A percentile compares a stretch with the other conserved stretches of the same genome.
These are phyloP conservation scores for Temnothorax unifasciatus DNA, from an alignment of 2,888 invertebrate genomes.

Conservation along the genomic window DNA sequence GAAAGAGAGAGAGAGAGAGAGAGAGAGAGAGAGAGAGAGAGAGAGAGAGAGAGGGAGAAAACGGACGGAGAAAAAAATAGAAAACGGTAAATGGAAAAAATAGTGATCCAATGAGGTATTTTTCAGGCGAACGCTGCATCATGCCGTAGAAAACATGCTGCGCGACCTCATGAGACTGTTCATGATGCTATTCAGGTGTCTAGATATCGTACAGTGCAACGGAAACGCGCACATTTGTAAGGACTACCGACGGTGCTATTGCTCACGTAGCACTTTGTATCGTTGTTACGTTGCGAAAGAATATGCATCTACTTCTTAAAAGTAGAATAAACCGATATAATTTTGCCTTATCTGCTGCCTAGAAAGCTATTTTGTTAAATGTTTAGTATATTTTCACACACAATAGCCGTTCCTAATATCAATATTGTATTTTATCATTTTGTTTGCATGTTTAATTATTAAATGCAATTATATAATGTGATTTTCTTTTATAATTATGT, in stretches of 20 bases:
- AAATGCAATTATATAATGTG: background rate
- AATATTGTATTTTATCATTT: background rate
- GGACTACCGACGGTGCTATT: constrained; percentile 11
- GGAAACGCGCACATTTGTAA: constrained; percentile 65
- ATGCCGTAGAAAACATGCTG: constrained; percentile 71
- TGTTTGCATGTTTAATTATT: background rate
- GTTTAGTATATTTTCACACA: background rate
- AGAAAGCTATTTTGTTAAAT: background rate
- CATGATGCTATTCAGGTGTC: constrained; percentile 71
- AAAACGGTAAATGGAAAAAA: constrained; percentile 74
- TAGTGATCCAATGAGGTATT: constrained; percentile 76
- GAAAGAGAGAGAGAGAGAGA: constrained; percentile 30
- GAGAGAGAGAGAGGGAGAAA: background rate
- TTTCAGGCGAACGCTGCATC: constrained; percentile 78
- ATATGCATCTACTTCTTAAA: constrained; percentile 18
- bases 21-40: background rate
- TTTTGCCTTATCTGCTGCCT: background rate
- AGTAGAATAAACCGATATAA: background rate
- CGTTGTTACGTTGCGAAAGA: background rate
- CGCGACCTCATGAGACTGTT: constrained; percentile 66
- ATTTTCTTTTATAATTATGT: background rate
- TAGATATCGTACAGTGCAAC: constrained; percentile 54
- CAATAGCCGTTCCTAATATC: no score
- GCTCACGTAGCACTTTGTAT: background rate
- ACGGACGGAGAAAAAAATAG: constrained; percentile 50